Evolutionary conservation across 2,113 vertebrate species (phyloP).

Genomic region (Strigops habroptila): DNA sequence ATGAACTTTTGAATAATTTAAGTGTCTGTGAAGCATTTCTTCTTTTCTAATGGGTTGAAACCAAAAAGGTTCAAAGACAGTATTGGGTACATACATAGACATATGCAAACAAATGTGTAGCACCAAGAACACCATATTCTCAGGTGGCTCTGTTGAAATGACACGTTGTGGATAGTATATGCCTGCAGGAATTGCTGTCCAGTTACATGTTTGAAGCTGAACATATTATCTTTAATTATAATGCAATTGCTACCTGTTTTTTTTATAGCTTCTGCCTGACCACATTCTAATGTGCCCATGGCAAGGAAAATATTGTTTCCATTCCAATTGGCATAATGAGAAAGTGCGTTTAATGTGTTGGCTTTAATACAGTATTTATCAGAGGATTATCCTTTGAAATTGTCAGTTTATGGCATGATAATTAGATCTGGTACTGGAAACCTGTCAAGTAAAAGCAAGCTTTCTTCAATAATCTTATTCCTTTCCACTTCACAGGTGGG

Average conservation of each 20-base stretch:
- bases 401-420: constrained; percentile 45
- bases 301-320: constrained; percentile 55
- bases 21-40: background rate
- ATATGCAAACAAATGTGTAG: background rate
- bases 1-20: background rate
- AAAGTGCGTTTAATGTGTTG: constrained; percentile 9
- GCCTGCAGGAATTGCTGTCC: constrained; percentile 6
- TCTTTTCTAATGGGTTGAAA: background rate
- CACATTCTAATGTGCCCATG: background rate
- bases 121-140: background rate
- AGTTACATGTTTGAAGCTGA: background rate
- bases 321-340: constrained; percentile 41
- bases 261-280: constrained; percentile 9
- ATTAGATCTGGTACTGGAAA: constrained; percentile 56
- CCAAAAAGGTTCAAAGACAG: background rate
- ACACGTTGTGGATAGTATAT: background rate
- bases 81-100: background rate
- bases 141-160: background rate
- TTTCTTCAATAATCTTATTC: constrained; percentile 20
- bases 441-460: constrained; percentile 49
- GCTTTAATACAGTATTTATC: constrained; percentile 45
- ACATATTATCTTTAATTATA: constrained; percentile 2
- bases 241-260: background rate
- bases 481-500: constrained; percentile 12
- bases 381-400: constrained; percentile 36